Evolutionary conservation across 2,797 vertebrate species (phyloP).

Genomic region (Anisognathus igniventris): DNA sequence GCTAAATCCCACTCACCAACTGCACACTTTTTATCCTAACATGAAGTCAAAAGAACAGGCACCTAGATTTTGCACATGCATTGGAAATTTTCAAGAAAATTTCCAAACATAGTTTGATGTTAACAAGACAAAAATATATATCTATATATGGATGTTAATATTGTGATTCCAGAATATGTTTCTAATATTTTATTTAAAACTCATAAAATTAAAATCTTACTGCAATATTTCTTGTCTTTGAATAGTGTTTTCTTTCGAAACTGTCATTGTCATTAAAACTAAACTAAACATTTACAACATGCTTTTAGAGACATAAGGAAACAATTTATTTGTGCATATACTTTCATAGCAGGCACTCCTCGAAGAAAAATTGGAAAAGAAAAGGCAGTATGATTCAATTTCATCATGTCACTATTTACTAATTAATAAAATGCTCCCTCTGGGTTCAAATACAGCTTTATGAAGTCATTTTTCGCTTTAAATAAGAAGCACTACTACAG

Average conservation of each 20-base stretch:
- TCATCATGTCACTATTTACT: neutral
- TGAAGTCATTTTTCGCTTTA: neutral
- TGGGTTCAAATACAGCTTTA: neutral
- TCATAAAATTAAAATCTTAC: neutral
- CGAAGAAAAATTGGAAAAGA: neutral
- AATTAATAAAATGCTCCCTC: neutral
- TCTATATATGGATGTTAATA: neutral
- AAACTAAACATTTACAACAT: neutral
- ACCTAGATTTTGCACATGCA: neutral
- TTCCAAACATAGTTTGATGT: neutral
- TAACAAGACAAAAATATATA: neutral
- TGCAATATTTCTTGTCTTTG: neutral
- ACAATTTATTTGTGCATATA: neutral
- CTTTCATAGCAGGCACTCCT: neutral
- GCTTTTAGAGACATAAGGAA: neutral
- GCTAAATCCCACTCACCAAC: neutral
- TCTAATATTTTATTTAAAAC: neutral
- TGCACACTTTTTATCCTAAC: neutral
- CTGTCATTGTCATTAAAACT: neutral
- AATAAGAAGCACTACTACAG: neutral
- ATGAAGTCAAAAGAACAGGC: neutral
- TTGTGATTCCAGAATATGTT: neutral
- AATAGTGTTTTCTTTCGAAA: neutral
- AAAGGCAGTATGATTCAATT: neutral
- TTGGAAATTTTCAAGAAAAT: neutral